Base-by-base conservation (phyloP, 2,888 invertebrate genomes). In the Plagodis dolabraria region DNA sequence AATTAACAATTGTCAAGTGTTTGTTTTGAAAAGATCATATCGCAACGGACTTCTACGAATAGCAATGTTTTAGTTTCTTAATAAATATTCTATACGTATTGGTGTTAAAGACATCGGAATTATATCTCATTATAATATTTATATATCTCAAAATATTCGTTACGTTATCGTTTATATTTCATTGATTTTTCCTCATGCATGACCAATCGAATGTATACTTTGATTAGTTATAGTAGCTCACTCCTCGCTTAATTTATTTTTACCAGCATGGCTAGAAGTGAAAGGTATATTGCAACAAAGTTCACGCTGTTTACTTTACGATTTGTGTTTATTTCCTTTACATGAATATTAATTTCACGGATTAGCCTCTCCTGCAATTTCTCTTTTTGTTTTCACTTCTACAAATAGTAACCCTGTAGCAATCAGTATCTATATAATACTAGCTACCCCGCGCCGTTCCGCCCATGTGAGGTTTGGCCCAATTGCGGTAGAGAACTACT, bases 171-270 rank as follows among this genome's bases (percentile, higher is more conserved):
- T 8, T 44, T 33, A 7, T 33, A 7, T 46, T 49, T 45, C 40
- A 50, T 22, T 12, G 12, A 44, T 33, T 49, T 58, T 22, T 34
- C n/a, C 2, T 35, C 22, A 54, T 43, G 46, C 53, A 33, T 47
- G 54, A 49, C 55, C 57, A 72, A 71, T 70, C 62, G 59, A 62
- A 60, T 53, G 45, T 63, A 62, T 56, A 63, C 48, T 53, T 52
- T 48, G 63, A 69, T 72, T 69, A 61, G 69, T 65, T 63, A 68
- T 67, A 65, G 68, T 63, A 69, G 67, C 55, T 45, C 52, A 57
- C 48, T 57, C 55, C 11, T 64, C 60, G 58, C 63, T 71, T 68
- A 69, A 76, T 70, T 70, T 73, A 67, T 53, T 63, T 60, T 62
- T 49, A 57, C 54, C 48, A 51, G 49, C 59, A 40, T 46, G 45